phyloP scores from a whole-genome alignment of 2,797 vertebrate species.

The Sebastiscus albofasciatus region DNA sequence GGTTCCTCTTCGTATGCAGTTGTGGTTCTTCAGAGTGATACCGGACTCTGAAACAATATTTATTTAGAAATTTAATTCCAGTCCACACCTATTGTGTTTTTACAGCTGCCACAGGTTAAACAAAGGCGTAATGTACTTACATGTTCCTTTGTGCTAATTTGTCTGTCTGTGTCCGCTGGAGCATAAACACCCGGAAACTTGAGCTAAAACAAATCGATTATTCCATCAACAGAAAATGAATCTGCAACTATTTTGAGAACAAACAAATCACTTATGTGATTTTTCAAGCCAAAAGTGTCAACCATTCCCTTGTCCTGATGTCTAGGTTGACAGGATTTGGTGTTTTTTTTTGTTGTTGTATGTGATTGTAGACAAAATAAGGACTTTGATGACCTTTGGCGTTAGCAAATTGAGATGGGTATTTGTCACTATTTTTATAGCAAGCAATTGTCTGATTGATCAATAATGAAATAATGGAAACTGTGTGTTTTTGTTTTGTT shows the following conservation, averaged over 20 bases:
- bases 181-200: neutral
- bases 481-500: neutral
- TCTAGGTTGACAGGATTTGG: neutral
- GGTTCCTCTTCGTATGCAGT: conserved; percentile 20
- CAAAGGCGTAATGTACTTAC: conserved; percentile 15
- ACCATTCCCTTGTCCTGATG: neutral
- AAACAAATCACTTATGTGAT: neutral
- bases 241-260: neutral
- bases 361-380: neutral
- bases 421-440: neutral
- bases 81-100: conserved; percentile 48
- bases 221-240: neutral
- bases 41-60: conserved; percentile 45
- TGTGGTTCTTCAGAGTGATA: conserved; percentile 14
- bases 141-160: conserved; percentile 12
- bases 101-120: conserved; percentile 48
- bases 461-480: neutral
- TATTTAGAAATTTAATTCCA: conserved; percentile 48
- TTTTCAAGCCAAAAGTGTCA: neutral
- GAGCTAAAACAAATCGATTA: neutral
- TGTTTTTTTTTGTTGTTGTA: neutral
- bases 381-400: neutral
- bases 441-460: neutral
- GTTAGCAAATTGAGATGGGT: neutral
- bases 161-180: neutral